phyloP scores from a whole-genome alignment of 2,888 invertebrate genomes.

The Oegoconia quadripuncta region DNA sequence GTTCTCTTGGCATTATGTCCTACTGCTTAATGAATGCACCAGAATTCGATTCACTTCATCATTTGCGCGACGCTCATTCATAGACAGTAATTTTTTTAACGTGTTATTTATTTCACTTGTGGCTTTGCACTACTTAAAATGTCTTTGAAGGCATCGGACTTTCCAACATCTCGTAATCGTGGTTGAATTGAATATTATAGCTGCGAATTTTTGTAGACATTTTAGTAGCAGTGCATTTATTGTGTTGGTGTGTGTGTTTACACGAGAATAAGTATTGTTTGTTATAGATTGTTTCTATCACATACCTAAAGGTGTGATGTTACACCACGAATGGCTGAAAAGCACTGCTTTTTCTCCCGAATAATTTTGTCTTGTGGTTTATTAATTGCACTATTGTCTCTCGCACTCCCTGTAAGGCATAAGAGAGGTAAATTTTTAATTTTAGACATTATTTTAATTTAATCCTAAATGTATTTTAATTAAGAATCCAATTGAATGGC shows the following conservation, averaged over 20 bases:
- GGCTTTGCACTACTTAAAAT: neutral
- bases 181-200: neutral
- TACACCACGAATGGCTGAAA: no score
- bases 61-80: no score
- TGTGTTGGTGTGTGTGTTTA: constrained; percentile 1
- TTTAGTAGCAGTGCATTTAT: neutral
- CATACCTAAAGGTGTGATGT: no score
- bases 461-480: constrained; percentile 58
- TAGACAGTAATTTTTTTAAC: no score
- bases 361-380: constrained; percentile 4
- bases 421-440: constrained; percentile 63
- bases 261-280: neutral
- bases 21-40: no score
- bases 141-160: neutral
- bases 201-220: neutral
- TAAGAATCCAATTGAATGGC: constrained; percentile 65
- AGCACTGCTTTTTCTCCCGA: constrained; percentile 2
- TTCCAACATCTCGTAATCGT: no score
- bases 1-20: no score
- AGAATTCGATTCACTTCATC: no score
- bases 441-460: constrained; percentile 59
- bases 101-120: neutral
- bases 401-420: constrained; percentile 51
- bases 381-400: constrained; percentile 26
- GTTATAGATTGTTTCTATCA: neutral